Evolutionary conservation across 1,140 invertebrate genomes (phyloP).

Genomic region (Amyelois transitella): DNA sequence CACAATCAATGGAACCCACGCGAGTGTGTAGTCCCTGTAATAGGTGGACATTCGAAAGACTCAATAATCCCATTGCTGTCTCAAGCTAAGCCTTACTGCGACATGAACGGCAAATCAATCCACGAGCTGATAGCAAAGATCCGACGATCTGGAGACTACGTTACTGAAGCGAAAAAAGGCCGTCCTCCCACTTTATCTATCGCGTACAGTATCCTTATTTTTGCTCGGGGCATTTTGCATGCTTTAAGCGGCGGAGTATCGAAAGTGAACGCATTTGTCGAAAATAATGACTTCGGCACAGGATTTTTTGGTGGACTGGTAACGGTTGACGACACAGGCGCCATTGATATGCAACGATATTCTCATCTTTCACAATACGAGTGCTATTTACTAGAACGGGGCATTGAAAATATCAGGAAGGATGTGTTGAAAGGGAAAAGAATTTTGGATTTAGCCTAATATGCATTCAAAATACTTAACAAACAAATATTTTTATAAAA

Average conservation of each 20-base stretch:
- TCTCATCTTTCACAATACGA: slow-evolving; percentile 33
- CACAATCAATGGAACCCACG: slow-evolving; percentile 70
- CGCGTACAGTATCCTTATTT: slow-evolving; percentile 77
- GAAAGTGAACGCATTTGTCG: slow-evolving; percentile 34
- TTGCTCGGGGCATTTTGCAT: slow-evolving; percentile 14
- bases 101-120: slow-evolving; percentile 73
- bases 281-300: slow-evolving; percentile 45
- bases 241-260: slow-evolving; percentile 22
- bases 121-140: slow-evolving; percentile 71
- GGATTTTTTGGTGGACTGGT: slow-evolving; percentile 27
- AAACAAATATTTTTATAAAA: too few species aligned
- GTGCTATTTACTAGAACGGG: slow-evolving; percentile 35
- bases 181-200: slow-evolving; percentile 81
- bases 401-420: slow-evolving; percentile 36
- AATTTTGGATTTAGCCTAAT: slow-evolving; percentile 35
- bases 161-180: slow-evolving; percentile 78
- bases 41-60: slow-evolving; percentile 81
- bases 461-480: too few species aligned
- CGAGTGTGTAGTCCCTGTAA: slow-evolving; percentile 78
- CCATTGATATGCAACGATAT: slow-evolving; percentile 38
- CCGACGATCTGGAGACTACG: slow-evolving; percentile 76
- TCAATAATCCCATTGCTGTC: slow-evolving; percentile 82
- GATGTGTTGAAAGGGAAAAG: slow-evolving; percentile 40
- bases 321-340: slow-evolving; percentile 26
- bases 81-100: slow-evolving; percentile 69